phyloP scores from a whole-genome alignment of 2,113 vertebrate species.

The Sitta europaea region DNA sequence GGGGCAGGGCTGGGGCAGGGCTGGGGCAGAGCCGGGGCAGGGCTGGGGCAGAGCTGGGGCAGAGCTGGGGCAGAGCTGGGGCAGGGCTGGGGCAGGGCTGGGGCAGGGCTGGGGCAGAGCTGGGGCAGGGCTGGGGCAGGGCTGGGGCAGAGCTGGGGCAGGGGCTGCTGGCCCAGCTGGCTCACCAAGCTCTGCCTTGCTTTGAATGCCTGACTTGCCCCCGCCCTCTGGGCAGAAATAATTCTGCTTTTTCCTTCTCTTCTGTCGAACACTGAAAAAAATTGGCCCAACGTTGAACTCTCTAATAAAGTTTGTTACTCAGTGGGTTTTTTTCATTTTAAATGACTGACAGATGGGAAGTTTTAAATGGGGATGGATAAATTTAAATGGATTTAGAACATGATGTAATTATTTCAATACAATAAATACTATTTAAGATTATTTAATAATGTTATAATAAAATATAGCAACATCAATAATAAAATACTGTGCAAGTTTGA shows the following conservation, averaged over 20 bases:
- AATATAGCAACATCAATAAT: rapidly evolving
- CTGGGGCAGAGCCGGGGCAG: too few species aligned
- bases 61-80: too few species aligned
- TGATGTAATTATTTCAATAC: background rate
- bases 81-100: too few species aligned
- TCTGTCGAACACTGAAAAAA: background rate
- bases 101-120: too few species aligned
- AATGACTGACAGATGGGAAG: background rate
- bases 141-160: too few species aligned
- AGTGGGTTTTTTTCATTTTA: background rate
- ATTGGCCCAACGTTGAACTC: background rate
- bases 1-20: too few species aligned
- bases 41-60: too few species aligned
- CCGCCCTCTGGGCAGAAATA: background rate
- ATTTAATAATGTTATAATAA: background rate
- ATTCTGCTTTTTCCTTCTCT: background rate
- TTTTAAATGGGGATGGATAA: too few species aligned
- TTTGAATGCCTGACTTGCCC: background rate
- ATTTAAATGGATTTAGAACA: background rate
- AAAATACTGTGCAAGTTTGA: background rate
- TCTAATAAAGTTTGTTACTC: background rate
- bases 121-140: too few species aligned
- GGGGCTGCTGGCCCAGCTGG: background rate
- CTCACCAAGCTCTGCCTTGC: background rate
- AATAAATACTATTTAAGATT: background rate